Conservation (phyloP, 2,113 vertebrate species). For the Thinocorus orbignyianus region DNA sequence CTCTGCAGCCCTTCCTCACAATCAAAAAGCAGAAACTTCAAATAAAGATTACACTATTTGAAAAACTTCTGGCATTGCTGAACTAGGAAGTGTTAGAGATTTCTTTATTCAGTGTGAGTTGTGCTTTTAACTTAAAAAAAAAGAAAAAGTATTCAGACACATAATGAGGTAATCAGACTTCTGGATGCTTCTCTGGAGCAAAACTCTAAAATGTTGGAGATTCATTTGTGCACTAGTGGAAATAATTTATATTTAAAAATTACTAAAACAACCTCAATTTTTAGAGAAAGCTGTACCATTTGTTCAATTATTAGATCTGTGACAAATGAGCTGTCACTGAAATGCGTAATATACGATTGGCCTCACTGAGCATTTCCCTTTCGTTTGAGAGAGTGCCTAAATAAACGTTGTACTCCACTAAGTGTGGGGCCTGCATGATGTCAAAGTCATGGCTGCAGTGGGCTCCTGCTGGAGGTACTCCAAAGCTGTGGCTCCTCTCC, state of each 20-base stretch:
- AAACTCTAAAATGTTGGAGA: not conserved
- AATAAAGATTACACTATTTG: not conserved
- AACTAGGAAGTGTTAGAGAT: not conserved
- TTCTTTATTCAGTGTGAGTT: not conserved
- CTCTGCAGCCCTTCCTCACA: not conserved
- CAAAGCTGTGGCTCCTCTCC: not conserved
- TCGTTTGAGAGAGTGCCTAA: not conserved
- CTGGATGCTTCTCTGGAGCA: not conserved
- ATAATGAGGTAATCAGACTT: not conserved
- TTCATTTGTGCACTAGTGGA: not conserved
- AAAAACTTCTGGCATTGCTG: not conserved
- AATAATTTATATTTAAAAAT: not conserved
- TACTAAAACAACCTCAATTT: not conserved
- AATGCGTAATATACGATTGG: not conserved
- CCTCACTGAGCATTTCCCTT: not conserved
- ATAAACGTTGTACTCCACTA: not conserved
- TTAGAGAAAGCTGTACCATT: not conserved
- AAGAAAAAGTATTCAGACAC: not conserved
- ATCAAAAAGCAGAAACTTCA: not conserved
- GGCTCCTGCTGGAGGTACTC: not conserved
- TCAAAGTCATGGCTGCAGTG: not conserved
- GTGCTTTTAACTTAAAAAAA: not conserved
- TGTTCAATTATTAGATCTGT: not conserved
- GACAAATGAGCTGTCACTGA: not conserved
- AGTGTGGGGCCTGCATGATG: not conserved